Evolutionary conservation across 2,797 vertebrate genomes (phyloP).

Genomic region (Manis javanica): DNA sequence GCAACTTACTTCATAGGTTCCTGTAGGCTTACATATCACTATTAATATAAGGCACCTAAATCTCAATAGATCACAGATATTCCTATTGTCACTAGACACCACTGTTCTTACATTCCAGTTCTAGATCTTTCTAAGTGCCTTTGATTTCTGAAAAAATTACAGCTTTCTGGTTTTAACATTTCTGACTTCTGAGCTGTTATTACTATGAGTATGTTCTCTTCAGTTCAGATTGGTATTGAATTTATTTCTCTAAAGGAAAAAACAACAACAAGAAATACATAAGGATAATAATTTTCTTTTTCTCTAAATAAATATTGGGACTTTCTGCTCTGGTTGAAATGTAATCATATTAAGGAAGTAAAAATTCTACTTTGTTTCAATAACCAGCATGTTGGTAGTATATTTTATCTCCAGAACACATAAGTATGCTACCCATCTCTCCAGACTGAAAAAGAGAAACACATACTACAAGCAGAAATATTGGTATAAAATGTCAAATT

Average conservation of each 20-base stretch:
- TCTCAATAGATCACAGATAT: background rate
- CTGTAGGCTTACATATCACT: background rate
- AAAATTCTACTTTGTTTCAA: background rate
- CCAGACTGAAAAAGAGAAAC: background rate
- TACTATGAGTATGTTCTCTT: background rate
- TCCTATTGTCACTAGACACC: background rate
- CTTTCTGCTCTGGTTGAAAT: background rate
- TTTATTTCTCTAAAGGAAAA: background rate
- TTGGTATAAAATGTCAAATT: conserved; percentile 24
- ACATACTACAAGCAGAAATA: background rate
- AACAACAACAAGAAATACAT: background rate
- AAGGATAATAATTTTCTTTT: background rate
- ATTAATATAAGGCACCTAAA: background rate
- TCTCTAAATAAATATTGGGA: background rate
- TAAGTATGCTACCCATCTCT: background rate
- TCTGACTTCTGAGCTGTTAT: background rate
- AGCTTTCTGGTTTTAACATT: background rate
- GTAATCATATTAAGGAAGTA: background rate
- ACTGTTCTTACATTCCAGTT: background rate
- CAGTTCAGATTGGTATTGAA: background rate
- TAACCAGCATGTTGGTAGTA: background rate
- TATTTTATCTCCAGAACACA: background rate
- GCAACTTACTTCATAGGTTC: background rate
- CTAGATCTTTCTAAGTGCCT: background rate
- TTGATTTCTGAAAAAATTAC: background rate